phyloP scores from a whole-genome alignment of 2,888 invertebrate species.

The Nemotelus pantherinus region DNA sequence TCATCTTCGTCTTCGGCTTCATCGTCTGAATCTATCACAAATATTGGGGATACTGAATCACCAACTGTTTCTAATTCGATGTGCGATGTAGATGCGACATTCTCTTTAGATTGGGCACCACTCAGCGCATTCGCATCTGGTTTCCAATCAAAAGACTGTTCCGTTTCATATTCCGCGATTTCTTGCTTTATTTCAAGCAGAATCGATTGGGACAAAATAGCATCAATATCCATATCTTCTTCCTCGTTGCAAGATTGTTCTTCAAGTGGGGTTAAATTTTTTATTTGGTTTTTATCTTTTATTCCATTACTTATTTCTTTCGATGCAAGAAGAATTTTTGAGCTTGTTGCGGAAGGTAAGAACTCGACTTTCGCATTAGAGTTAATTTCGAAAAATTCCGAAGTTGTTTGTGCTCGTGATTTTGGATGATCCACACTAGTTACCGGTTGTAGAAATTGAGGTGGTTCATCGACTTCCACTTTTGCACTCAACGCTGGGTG shows the following conservation, averaged over 20 bases:
- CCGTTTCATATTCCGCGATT: slow-evolving; percentile 34
- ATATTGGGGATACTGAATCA: background rate
- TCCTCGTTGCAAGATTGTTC: slow-evolving; percentile 32
- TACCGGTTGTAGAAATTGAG: slow-evolving; percentile 12
- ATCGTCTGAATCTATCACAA: slow-evolving; percentile 49
- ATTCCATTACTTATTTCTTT: too few relatives aligned
- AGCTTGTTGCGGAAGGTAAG: background rate
- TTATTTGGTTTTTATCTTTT: too few relatives aligned
- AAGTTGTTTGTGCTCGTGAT: too few relatives aligned
- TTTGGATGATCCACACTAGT: background rate
- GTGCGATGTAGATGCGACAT: background rate
- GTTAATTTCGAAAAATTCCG: background rate
- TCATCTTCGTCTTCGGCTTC: slow-evolving; percentile 54
- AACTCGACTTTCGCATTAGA: background rate
- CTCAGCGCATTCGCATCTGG: background rate
- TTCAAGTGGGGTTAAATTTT: background rate
- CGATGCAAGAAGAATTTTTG: background rate
- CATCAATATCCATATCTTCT: slow-evolving; percentile 55
- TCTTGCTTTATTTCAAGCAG: slow-evolving; percentile 50
- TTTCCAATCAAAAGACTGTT: slow-evolving; percentile 25
- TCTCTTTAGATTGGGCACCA: background rate
- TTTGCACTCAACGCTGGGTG: background rate
- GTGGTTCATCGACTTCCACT: slow-evolving; percentile 4
- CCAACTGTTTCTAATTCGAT: background rate
- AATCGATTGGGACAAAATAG: slow-evolving; percentile 44